A percentile compares a stretch with the other conserved stretches of the same genome.
These are phyloP conservation scores for Dryococelus australis DNA, from an alignment of 2,888 invertebrate species.

Conservation along the genomic window DNA sequence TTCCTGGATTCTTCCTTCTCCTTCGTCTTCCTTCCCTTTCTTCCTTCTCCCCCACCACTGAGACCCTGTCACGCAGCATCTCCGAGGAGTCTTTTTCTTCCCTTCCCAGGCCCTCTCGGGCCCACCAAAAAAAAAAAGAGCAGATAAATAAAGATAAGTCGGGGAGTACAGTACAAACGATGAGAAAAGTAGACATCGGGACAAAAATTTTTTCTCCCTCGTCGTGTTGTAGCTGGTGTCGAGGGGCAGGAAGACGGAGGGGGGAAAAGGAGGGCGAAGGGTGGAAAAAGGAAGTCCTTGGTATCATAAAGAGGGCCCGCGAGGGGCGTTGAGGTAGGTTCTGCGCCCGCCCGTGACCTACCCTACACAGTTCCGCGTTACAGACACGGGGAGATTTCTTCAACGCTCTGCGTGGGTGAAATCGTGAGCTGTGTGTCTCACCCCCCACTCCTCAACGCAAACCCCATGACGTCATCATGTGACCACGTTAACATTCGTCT, in stretches of 20 bases:
- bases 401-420: too few relatives aligned
- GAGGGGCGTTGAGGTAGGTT: constrained; percentile 4
- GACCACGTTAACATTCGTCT: too few relatives aligned
- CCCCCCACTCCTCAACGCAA: too few relatives aligned
- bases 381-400: not conserved
- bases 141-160: not conserved
- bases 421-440: too few relatives aligned
- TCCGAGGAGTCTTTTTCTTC: not conserved
- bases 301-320: not conserved
- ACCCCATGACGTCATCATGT: too few relatives aligned
- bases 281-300: not conserved
- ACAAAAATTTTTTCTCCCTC: not conserved
- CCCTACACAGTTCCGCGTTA: not conserved
- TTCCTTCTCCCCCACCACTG: not conserved
- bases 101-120: not conserved
- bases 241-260: not conserved
- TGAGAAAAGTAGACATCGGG: constrained; percentile 10
- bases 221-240: not conserved
- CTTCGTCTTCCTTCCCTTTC: not conserved
- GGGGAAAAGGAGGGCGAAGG: not conserved
- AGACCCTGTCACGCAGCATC: not conserved
- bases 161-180: constrained; percentile 16
- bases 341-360: not conserved
- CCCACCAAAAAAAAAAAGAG: not conserved
- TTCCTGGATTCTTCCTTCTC: not conserved